Conservation (phyloP, 1,140 invertebrate species). For the Tetraneura akinire region DNA sequence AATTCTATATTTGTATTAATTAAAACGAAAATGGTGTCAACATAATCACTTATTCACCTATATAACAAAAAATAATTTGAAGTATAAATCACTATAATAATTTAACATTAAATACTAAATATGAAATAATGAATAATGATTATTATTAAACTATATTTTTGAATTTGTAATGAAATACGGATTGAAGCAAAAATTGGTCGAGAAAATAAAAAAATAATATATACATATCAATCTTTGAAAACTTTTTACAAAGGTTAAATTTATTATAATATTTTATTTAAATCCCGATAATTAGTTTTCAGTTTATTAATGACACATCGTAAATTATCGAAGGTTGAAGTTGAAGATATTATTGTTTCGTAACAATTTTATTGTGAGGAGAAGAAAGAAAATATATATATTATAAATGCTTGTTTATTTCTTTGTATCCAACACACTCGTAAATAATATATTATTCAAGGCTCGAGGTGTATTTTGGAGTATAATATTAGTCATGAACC, state of each 20-base stretch:
- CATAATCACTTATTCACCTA: too few relatives aligned
- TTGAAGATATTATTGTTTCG: conserved; percentile 22
- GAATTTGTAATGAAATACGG: too few relatives aligned
- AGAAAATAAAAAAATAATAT: background rate
- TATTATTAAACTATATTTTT: too few relatives aligned
- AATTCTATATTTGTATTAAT: too few relatives aligned
- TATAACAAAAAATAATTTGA: too few relatives aligned
- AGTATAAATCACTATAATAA: too few relatives aligned
- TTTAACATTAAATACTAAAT: too few relatives aligned
- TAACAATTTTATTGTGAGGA: conserved; percentile 37
- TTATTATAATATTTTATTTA: conserved; percentile 8
- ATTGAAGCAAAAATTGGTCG: background rate
- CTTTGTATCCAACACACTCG: conserved; percentile 30
- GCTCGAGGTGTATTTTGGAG: conserved; percentile 36
- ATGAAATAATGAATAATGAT: too few relatives aligned
- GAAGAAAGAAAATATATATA: conserved; percentile 39
- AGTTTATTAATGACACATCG: background rate
- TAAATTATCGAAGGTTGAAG: conserved; percentile 33
- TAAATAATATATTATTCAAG: conserved; percentile 43
- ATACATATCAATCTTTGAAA: background rate
- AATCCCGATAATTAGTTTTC: conserved; percentile 37
- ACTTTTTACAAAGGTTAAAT: conserved; percentile 13
- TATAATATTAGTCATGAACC: conserved; percentile 32
- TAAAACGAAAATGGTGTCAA: too few relatives aligned
- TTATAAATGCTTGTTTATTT: conserved; percentile 14